Evolutionary conservation across 1,140 invertebrate genomes (phyloP).

Genomic region (Drosophila suzukii): DNA sequence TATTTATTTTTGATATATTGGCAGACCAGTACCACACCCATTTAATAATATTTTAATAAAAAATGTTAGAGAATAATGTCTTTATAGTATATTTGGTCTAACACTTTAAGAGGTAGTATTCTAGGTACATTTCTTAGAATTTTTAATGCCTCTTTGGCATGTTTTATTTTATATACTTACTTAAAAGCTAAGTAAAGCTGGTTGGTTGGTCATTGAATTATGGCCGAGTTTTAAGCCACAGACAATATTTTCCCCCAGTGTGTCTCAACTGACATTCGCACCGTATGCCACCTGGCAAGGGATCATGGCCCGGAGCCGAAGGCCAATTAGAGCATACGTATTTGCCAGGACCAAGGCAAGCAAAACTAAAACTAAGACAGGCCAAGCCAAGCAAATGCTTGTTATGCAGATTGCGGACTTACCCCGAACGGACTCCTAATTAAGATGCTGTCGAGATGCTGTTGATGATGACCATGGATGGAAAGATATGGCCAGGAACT

Average conservation of each 20-base stretch:
- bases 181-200: too few species aligned
- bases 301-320: slow-evolving; percentile 31
- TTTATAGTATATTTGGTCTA: too few species aligned
- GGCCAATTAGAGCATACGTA: slow-evolving; percentile 52
- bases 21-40: too few species aligned
- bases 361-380: slow-evolving; percentile 30
- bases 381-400: slow-evolving; percentile 41
- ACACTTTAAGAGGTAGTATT: too few species aligned
- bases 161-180: too few species aligned
- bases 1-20: too few species aligned
- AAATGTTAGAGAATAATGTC: neutral
- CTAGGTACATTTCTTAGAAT: too few species aligned
- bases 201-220: too few species aligned
- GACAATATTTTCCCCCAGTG: neutral
- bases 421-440: slow-evolving; percentile 68
- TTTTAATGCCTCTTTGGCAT: too few species aligned
- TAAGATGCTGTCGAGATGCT: slow-evolving; percentile 73
- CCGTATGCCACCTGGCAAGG: slow-evolving; percentile 27
- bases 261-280: neutral
- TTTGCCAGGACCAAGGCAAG: slow-evolving; percentile 33
- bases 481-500: slow-evolving; percentile 36
- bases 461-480: slow-evolving; percentile 39
- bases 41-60: too few species aligned
- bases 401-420: slow-evolving; percentile 59
- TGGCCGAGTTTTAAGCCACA: too few species aligned